phyloP scores from a whole-genome alignment of 2,888 invertebrate genomes.

The Urechis unicinctus region DNA sequence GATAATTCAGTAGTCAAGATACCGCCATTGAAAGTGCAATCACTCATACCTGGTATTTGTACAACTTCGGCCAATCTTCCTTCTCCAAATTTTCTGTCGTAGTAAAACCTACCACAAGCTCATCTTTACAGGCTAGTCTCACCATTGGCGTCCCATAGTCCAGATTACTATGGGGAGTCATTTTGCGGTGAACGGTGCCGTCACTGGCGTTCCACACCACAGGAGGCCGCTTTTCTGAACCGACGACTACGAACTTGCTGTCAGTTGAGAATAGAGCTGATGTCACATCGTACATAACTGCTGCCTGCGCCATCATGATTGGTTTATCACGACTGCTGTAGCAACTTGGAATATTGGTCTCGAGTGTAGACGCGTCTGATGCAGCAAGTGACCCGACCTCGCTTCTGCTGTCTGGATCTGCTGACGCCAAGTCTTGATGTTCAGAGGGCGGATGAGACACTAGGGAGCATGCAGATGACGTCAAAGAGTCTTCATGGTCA shows the following conservation, averaged over 20 bases:
- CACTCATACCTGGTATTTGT: conserved; percentile 11
- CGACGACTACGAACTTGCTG: conserved; percentile 4
- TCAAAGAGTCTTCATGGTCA: too few species aligned
- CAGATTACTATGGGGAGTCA: conserved; percentile 2
- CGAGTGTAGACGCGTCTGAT: neutral
- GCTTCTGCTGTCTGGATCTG: too few species aligned
- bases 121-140: conserved; percentile 9
- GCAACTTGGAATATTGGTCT: neutral
- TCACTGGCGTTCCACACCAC: conserved; percentile 5
- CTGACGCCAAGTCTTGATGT: too few species aligned
- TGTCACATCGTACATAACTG: conserved; percentile 3
- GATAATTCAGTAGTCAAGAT: too few species aligned
- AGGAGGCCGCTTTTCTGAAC: conserved; percentile 8
- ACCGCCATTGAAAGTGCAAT: too few species aligned
- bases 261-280: neutral
- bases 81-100: conserved; percentile 1
- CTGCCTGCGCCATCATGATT: neutral
- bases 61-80: conserved; percentile 3
- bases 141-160: conserved; percentile 14
- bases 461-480: too few species aligned
- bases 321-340: neutral
- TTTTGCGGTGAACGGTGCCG: neutral
- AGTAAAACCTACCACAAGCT: conserved; percentile 10
- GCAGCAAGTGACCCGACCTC: too few species aligned
- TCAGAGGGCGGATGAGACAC: too few species aligned